Percentiles rank a stretch among this genome's conserved stretches.
phyloP scores from a whole-genome alignment of 2,797 vertebrate species.

The Emys orbicularis region DNA sequence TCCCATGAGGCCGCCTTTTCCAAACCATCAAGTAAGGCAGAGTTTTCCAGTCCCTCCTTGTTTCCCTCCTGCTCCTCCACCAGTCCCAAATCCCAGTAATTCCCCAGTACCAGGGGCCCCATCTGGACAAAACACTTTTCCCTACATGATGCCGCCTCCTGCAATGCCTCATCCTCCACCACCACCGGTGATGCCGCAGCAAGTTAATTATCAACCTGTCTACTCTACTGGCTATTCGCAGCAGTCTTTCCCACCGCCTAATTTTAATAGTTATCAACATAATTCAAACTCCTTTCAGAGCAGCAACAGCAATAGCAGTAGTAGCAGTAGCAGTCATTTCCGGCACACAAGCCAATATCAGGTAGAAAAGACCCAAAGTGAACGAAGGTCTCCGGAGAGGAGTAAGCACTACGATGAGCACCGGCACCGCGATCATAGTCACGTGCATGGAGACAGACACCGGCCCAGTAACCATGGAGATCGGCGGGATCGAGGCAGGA shows the following conservation, averaged over 20 bases:
- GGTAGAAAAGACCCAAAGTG: slow-evolving; percentile 83
- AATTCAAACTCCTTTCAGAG: slow-evolving; percentile 84
- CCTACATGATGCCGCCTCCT: slow-evolving; percentile 93
- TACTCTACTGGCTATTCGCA: slow-evolving; percentile 90
- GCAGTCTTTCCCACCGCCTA: slow-evolving; percentile 86
- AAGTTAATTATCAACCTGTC: slow-evolving; percentile 83
- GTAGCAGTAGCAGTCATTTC: slow-evolving; percentile 80
- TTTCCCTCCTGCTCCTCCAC: slow-evolving; percentile 90
- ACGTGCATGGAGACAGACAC: slow-evolving; percentile 85
- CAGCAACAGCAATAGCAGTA: slow-evolving; percentile 54
- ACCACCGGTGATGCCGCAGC: slow-evolving; percentile 88
- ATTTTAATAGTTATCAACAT: slow-evolving; percentile 87
- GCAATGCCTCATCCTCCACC: slow-evolving; percentile 85
- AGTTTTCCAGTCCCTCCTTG: slow-evolving; percentile 90
- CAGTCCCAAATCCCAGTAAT: slow-evolving; percentile 84
- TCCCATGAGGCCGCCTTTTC: slow-evolving; percentile 87
- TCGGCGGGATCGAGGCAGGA: slow-evolving; percentile 90
- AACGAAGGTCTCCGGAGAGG: slow-evolving; percentile 89
- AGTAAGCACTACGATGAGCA: slow-evolving; percentile 90
- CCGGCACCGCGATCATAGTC: slow-evolving; percentile 87
- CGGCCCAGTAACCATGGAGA: slow-evolving; percentile 84
- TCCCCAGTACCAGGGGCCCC: slow-evolving; percentile 77
- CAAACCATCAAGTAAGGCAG: slow-evolving; percentile 86
- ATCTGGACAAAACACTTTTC: slow-evolving; percentile 86
- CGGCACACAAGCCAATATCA: slow-evolving; percentile 86